Percentiles rank a stretch among this genome's conserved stretches.
Evolutionary conservation across 2,113 vertebrate species (phyloP).

Genomic region (Pardalotus punctatus): DNA sequence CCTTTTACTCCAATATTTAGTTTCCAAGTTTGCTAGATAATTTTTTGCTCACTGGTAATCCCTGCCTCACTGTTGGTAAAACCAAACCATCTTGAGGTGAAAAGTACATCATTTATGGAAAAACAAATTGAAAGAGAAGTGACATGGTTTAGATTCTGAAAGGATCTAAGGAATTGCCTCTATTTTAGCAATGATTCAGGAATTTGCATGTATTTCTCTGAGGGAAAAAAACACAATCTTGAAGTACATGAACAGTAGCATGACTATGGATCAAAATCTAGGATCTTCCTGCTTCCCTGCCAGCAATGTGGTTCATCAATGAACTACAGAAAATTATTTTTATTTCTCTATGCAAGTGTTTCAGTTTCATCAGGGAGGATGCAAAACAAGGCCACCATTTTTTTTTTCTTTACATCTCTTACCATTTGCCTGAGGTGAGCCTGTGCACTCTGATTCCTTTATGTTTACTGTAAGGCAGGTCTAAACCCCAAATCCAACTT

Average conservation of each 20-base stretch:
- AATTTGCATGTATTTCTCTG: neutral
- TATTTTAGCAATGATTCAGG: neutral
- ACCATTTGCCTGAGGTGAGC: neutral
- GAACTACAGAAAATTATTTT: neutral
- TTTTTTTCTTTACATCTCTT: neutral
- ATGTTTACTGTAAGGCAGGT: neutral
- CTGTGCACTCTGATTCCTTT: neutral
- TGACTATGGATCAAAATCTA: neutral
- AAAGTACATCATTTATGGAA: neutral
- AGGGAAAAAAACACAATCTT: neutral
- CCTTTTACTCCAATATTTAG: neutral
- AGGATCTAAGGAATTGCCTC: neutral
- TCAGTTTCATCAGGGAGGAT: neutral
- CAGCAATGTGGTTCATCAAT: neutral
- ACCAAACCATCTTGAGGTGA: neutral
- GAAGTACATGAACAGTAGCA: neutral
- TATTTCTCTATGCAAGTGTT: neutral
- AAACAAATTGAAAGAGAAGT: neutral
- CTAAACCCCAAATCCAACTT: neutral
- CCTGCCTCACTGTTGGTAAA: neutral
- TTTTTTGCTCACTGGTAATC: neutral
- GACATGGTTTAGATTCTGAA: neutral
- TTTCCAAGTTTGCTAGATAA: neutral
- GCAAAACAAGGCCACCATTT: neutral
- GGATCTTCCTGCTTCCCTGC: neutral